These are phyloP conservation scores for Tiaroga cobitis DNA, from an alignment of 2,797 vertebrate species.

Conservation along the genomic window DNA sequence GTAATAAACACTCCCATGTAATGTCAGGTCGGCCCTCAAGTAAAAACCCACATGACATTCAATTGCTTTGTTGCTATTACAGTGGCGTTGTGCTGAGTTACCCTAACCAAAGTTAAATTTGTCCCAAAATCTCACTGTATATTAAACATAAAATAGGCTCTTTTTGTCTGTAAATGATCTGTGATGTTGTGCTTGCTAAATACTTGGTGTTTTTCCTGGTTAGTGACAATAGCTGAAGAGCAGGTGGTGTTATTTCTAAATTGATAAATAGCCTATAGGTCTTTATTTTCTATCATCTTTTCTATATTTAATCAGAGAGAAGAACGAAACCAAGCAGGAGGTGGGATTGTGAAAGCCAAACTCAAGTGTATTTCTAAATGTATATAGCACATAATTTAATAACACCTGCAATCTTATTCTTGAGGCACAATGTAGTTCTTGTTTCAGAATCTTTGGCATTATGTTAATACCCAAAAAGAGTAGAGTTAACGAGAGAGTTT, in stretches of 20 bases:
- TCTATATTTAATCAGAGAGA: neutral
- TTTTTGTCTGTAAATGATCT: neutral
- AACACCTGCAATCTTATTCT: neutral
- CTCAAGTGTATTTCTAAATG: neutral
- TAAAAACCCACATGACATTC: neutral
- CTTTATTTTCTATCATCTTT: constrained; percentile 8
- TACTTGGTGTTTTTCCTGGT: neutral
- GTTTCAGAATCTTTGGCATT: neutral
- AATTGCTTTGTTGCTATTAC: neutral
- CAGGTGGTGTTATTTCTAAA: neutral
- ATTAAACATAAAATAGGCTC: neutral
- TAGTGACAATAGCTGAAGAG: neutral
- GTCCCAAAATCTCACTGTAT: neutral
- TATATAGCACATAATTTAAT: neutral
- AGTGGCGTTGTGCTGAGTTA: neutral
- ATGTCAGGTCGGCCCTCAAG: neutral
- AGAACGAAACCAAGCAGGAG: neutral
- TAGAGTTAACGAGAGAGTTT: neutral
- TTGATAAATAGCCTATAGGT: neutral
- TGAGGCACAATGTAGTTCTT: neutral
- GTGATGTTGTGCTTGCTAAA: neutral
- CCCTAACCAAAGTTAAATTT: neutral
- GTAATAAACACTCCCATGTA: neutral
- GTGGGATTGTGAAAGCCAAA: neutral
- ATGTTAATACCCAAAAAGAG: neutral